Evolutionary conservation across 2,888 invertebrate genomes (phyloP).

Genomic region (Aproaerema taeniolella): DNA sequence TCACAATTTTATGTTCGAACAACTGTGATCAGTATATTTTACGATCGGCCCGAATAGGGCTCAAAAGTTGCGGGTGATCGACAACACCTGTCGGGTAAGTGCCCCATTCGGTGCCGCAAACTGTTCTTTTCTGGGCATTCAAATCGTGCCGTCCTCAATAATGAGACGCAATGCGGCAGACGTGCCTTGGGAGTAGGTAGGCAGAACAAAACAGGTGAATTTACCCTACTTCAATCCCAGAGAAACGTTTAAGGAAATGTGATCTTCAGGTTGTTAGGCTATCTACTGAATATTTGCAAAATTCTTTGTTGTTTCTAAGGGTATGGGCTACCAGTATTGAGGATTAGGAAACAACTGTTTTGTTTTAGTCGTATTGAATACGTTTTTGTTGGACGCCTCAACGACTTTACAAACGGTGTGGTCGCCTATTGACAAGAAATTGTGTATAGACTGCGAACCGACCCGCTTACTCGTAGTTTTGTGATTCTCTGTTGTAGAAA

Average conservation of each 20-base stretch:
- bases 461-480: no score
- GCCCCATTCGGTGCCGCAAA: conserved; percentile 24
- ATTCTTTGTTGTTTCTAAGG: no score
- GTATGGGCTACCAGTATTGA: no score
- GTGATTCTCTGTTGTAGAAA: no score
- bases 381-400: no score
- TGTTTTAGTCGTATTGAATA: no score
- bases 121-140: conserved; percentile 30
- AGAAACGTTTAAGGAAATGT: conserved; percentile 1
- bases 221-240: conserved; percentile 1
- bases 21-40: no score
- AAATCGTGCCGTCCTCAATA: conserved; percentile 31
- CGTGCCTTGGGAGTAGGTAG: conserved; percentile 20
- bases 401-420: no score
- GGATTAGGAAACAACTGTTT: no score
- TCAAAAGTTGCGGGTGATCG: conserved; percentile 20
- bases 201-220: conserved; percentile 9
- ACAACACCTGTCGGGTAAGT: conserved; percentile 28
- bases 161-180: conserved; percentile 48
- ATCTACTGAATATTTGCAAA: no score
- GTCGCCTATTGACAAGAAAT: no score
- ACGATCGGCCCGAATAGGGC: conserved; percentile 8
- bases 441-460: no score
- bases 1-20: conserved; percentile 2
- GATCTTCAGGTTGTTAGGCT: neutral